phyloP scores from a whole-genome alignment of 1,140 invertebrate genomes.

The Probaryconus sp. region DNA sequence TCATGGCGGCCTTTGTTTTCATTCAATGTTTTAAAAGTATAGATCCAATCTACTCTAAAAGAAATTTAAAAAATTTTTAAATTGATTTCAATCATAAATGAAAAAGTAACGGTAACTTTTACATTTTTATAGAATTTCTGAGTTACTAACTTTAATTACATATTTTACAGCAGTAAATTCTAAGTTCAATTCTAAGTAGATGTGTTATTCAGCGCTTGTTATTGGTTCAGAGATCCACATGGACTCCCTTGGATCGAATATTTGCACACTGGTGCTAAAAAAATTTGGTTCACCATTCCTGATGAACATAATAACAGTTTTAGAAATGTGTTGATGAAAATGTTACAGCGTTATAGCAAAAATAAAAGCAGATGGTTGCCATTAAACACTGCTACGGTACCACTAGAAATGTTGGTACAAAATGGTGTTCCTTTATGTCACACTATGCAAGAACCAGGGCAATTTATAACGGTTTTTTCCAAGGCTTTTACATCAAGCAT shows the following conservation, averaged over 20 bases:
- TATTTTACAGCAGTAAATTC: constrained; percentile 90
- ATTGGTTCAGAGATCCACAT: constrained; percentile 96
- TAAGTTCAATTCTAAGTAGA: constrained; percentile 90
- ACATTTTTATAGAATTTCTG: no score
- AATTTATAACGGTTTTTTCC: constrained; percentile 95
- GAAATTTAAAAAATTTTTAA: no score
- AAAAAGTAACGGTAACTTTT: no score
- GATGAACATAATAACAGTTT: constrained; percentile 87
- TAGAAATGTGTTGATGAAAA: constrained; percentile 83
- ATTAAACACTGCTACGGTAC: constrained; percentile 97
- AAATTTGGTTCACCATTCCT: constrained; percentile 95
- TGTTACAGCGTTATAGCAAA: constrained; percentile 90
- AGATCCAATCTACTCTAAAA: no score
- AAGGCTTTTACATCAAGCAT: constrained; percentile 93
- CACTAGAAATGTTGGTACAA: constrained; percentile 86
- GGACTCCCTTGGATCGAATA: constrained; percentile 96
- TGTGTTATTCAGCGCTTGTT: constrained; percentile 95
- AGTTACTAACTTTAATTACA: no score
- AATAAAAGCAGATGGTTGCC: constrained; percentile 93
- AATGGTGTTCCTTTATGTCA: constrained; percentile 88
- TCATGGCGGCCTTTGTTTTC: no score
- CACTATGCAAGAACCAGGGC: constrained; percentile 91
- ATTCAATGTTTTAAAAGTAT: no score
- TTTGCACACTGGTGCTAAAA: constrained; percentile 91
- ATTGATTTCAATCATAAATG: no score